Evolutionary conservation across 2,113 vertebrate species (phyloP).

Genomic region (Phyllostomus hastatus): DNA sequence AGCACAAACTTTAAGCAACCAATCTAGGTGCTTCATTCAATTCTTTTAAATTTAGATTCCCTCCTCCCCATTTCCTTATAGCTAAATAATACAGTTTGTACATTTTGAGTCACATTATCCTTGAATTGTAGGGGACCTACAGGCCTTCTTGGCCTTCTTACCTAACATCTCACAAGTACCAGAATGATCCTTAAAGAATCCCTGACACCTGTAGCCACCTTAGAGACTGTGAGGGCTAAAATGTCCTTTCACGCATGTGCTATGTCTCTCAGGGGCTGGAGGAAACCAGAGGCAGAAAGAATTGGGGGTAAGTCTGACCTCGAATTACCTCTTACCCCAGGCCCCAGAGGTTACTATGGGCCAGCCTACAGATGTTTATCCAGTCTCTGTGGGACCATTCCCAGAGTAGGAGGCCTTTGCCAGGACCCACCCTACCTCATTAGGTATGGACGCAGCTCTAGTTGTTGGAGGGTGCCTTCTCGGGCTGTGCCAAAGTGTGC

Average conservation of each 20-base stretch:
- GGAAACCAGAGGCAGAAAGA: not conserved
- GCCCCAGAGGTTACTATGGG: not conserved
- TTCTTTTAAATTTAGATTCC: not conserved
- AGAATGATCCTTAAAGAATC: not conserved
- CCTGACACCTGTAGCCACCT: not conserved
- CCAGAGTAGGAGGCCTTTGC: not conserved
- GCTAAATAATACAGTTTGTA: slow-evolving; percentile 5
- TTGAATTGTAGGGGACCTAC: not conserved
- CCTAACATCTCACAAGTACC: not conserved
- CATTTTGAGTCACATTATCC: not conserved
- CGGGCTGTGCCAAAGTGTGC: not conserved
- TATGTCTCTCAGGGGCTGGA: not conserved
- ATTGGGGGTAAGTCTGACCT: not conserved
- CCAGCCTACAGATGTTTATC: not conserved
- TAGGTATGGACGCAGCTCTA: not conserved
- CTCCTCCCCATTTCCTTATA: not conserved
- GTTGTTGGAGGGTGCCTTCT: not conserved
- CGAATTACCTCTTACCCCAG: not conserved
- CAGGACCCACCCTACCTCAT: slow-evolving; percentile 24
- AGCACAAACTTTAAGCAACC: not conserved
- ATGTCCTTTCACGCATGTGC: not conserved
- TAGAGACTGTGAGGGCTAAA: not conserved
- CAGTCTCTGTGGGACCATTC: not conserved
- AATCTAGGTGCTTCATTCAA: not conserved
- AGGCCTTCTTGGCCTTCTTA: not conserved